Conservation (phyloP, 2,888 invertebrate genomes). For the Stramonita haemastoma region DNA sequence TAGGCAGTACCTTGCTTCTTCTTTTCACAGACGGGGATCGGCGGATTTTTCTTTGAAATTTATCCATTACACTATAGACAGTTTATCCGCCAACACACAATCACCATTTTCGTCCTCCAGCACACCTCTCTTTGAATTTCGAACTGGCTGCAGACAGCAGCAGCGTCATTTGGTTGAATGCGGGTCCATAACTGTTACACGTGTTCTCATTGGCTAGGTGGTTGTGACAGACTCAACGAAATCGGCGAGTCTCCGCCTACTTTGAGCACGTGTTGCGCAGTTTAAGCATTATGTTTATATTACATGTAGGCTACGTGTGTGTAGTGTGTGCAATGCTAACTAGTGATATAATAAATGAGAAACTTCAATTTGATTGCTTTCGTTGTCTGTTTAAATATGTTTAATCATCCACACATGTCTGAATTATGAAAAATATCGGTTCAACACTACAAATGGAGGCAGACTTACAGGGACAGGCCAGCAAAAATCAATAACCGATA, state of each 20-base stretch:
- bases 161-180: background rate
- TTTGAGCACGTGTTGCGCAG: background rate
- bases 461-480: too few relatives aligned
- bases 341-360: background rate
- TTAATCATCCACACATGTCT: too few relatives aligned
- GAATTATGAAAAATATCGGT: too few relatives aligned
- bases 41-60: constrained; percentile 60
- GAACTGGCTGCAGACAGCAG: background rate
- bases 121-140: constrained; percentile 20
- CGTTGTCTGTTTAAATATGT: too few relatives aligned
- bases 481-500: too few relatives aligned
- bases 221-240: background rate
- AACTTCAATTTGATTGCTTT: too few relatives aligned
- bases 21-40: constrained; percentile 68
- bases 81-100: background rate
- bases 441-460: too few relatives aligned
- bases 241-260: background rate
- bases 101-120: background rate
- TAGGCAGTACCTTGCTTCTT: constrained; percentile 61
- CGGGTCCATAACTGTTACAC: background rate
- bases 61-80: constrained; percentile 44
- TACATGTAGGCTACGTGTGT: background rate
- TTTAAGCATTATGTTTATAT: too few relatives aligned
- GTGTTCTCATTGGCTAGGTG: background rate
- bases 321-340: background rate